Evolutionary conservation across 2,113 vertebrate species (phyloP), one percentile per base, ranked within the genome.

Genomic region (Xiphophorus couchianus): DNA sequence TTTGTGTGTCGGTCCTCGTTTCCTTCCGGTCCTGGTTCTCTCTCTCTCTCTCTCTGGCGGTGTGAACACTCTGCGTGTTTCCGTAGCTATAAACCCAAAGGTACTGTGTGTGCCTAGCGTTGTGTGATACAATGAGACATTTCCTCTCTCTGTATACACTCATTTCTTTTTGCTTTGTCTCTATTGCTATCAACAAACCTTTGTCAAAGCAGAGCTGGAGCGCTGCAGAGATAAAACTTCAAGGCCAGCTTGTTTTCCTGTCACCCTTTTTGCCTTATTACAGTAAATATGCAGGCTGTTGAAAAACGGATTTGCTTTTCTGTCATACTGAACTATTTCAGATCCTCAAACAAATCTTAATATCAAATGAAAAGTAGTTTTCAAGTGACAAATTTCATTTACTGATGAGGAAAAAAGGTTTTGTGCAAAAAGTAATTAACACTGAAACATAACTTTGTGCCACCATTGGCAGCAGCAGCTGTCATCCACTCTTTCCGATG

Each of bases 11-110:
- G 76, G 73, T 77, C 74, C 51, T 73, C 31, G 33, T 80, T 88
- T 92, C 84, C 87, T 90, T 87, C 86, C 87, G 88, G 81, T 71
- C 37, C 42, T 67, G 76, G 35, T 67, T 82, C 35, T 72, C 8
- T n/a, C 22, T 3, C 35, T 3, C 35, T 39, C 35, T 35, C 58
- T 33, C 71, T 3, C 65, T 42, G 25, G 27, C 1, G 12, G 75
- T n/a, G 33, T 54, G 48, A 70, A 25, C 58, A 42, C 31, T 62
- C 48, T 39, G 67, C 69, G 58, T 77, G 76, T 87, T 88, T 85
- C 85, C 66, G 62, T 14, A 68, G 39, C 27, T 69, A 28, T 51
- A 71, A 33, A 4, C 67, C 35, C 19, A 70, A 70, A 66, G 81
- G 75, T 62, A 33, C 51, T 29, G 5, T 42, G 31, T 71, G 58